Evolutionary conservation across 2,113 vertebrate genomes (phyloP), one percentile per base, ranked within the genome.

Genomic region (Poeciliopsis prolifica): DNA sequence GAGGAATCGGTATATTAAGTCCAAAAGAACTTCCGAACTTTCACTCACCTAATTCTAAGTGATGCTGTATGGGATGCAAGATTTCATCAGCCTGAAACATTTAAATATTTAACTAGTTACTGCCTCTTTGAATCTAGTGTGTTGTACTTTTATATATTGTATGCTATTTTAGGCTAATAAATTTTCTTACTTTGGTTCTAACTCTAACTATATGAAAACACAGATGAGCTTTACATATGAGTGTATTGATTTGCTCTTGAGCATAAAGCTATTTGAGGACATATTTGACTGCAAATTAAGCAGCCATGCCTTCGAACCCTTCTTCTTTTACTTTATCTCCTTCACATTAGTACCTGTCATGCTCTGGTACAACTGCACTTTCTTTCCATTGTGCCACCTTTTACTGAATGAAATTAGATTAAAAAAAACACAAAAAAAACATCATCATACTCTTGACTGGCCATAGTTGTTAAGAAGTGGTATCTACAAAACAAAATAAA

Each of bases 151-250:
- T 40, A 26, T 74, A 58, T 14, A 40, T 54, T 68, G 74, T 62
- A 35, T 48, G 30, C 44, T 68, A 10, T 68, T 26, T 68, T 29
- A 14, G 19, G 30, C 64, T 14, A 42, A 70, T 26, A 62, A 13
- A 66, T 72, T 44, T 44, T 42, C 22, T 42, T 65, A 61, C 28
- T 64, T 26, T 70, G 60, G 69, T n/a, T 1, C 33, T 72, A 72
- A 70, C 58, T 83, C 51, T 78, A 68, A 79, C 80, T 86, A 68
- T 31, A 61, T 72, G n/a, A 42, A 58, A 79, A 65, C 74, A 78
- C 75, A 85, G 79, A 67, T 83, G 70, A 75, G 74, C 77, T 83
- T 88, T 84, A 83, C 76, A 84, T 77, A 86, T 90, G 76, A 85
- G 70, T 63, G 65, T 89, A 87, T 92, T 81, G 86, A 90, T 83